Evolutionary conservation across 2,888 invertebrate species (phyloP), one percentile per base, ranked within the genome.

Genomic region (Biston betularia): DNA sequence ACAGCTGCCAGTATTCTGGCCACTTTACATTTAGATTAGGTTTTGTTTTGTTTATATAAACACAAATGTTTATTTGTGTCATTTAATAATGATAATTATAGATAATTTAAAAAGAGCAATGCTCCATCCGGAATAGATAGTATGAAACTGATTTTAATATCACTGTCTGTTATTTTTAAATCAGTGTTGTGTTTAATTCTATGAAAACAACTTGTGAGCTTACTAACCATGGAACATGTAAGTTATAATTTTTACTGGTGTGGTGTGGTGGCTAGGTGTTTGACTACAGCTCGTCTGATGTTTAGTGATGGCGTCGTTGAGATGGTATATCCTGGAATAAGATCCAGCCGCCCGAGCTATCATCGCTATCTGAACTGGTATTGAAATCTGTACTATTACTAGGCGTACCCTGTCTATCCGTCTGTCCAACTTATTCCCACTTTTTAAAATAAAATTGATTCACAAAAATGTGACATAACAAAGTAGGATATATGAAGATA

Each of bases 31-130:
- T 24, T 24, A 24, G 24, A 24, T 24, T 24, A 2, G 24, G 24
- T 24, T 24, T 24, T 24, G 24, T 24, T 24, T 24, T 24, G 24
- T 24, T 24, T 6, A 38, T 38, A 38, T 9, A 38, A 38, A 6
- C 6, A 38, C 6, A 38, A 38, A 0, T 38, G 38, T 38, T 24
- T 60, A 65, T 60, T 64, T 63, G 63, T 73, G 68, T 69, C 68
- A 63, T 35, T 24, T 24, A 24, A 24, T 24, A 24, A 24, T 24
- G 24, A 24, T 24, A 24, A 24, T 24, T 2, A 40, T 59, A 55
- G 68, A 68, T 70, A 58, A 58, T 15, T 46, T 34, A 46, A 71
- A 11, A 57, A 46, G 61, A 65, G 40, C 68, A 66, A 35, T 66
- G 69, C 62, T n/a, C 65, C 71, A 9, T n/a, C 33, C 24, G 50